Conservation (phyloP, 2,113 vertebrate genomes). For the Chloropsis cyanopogon region DNA sequence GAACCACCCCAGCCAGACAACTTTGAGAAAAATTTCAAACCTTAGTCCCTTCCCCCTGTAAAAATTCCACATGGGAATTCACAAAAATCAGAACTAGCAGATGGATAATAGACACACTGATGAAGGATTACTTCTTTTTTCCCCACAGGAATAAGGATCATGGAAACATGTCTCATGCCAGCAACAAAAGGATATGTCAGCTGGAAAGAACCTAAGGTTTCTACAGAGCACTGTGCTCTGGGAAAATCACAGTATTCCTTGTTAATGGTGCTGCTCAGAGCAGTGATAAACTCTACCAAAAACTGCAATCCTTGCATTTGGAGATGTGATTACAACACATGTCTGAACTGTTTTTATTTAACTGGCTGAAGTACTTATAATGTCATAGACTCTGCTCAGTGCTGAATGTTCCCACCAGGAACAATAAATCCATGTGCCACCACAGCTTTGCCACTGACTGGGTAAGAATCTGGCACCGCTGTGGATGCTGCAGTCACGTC, state of each 20-base stretch:
- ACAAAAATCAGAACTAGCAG: not conserved
- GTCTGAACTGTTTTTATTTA: conserved; percentile 17
- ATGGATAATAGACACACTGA: not conserved
- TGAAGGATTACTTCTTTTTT: not conserved
- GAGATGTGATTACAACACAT: conserved; percentile 11
- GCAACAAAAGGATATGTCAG: not conserved
- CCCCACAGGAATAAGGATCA: not conserved
- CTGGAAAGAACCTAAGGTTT: conserved; percentile 7
- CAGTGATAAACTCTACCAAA: conserved; percentile 23
- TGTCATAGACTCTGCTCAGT: not conserved
- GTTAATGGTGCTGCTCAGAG: conserved; percentile 4
- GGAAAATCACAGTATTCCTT: not conserved
- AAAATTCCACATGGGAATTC: not conserved
- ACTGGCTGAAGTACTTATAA: conserved; percentile 21
- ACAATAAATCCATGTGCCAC: not conserved
- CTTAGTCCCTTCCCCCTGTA: not conserved
- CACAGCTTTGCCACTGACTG: not conserved
- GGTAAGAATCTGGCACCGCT: not conserved
- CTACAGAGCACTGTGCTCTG: not conserved
- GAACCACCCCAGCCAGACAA: not conserved
- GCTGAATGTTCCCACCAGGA: not conserved
- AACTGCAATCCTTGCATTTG: conserved; percentile 28
- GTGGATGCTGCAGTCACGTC: fast-evolving
- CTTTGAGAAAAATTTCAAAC: not conserved
- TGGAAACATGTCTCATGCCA: not conserved